Base-by-base conservation (phyloP, 2,113 vertebrate genomes). In the Fregetta grallaria region DNA sequence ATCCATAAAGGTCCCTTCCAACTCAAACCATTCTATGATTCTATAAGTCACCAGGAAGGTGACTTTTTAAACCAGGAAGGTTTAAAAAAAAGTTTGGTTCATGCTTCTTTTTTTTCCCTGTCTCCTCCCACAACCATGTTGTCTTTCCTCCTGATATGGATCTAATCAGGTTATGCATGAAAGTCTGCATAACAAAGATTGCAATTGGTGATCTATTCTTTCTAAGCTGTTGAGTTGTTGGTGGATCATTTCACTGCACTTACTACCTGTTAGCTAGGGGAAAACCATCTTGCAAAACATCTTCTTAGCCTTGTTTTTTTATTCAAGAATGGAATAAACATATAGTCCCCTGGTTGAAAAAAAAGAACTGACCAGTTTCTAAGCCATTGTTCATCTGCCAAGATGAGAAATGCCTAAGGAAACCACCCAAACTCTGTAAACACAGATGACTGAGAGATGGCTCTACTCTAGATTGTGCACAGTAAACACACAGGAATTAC, bases 321-420 rank as follows among this genome's bases (percentile, higher is more conserved):
- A 3, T 52, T 76, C 11, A 50, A 36, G 9, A 86, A 34, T 11
- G 29, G 27, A 74, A 74, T 73, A 79, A 80, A 34, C 1, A 26
- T 5, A 9, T 15, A 71, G 6, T 5, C 5, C 3, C 3, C 66
- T 12, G 2, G 2, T 0, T 38, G 38, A 44, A n/a, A 59, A 18
- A 20, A 90, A 79, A 66, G 7, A n/a, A 50, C 14, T 10, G 47
- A 16, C 21, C 16, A 22, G 15, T 42, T 71, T 38, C 47, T 78
- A 59, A 59, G 8, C 1, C 1, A 0, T 3, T 7, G 6, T 26
- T 62, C 55, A 13, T n/a, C 19, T 40, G 32, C 13, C 9, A 81
- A 22, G n/a, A 42, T 7, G 21, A 66, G 32, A 71, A 81, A 50
- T 3, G 1, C 5, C 15, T 8, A 4, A 58, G n/a, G 38, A 93